These are phyloP conservation scores for Athrips mouffetella DNA, from an alignment of 2,888 invertebrate species.

Conservation along the genomic window DNA sequence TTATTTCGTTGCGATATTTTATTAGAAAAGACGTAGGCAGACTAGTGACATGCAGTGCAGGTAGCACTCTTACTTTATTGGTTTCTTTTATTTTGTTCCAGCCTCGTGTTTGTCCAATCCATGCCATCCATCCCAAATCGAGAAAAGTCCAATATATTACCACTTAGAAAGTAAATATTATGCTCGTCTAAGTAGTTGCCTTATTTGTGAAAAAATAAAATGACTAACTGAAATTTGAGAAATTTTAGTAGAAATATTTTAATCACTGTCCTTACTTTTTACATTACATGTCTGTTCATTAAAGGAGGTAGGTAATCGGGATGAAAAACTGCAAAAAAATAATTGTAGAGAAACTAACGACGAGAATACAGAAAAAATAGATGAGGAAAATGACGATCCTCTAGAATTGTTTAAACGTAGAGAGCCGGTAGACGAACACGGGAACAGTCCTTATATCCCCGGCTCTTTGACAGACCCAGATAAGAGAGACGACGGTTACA, in stretches of 20 bases:
- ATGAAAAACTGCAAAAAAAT: slow-evolving; percentile 23
- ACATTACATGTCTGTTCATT: slow-evolving; percentile 68
- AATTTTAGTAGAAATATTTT: not conserved
- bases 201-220: no score
- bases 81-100: slow-evolving; percentile 54
- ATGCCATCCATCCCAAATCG: slow-evolving; percentile 39
- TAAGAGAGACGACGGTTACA: slow-evolving; percentile 67
- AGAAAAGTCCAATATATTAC: slow-evolving; percentile 21
- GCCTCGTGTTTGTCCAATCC: slow-evolving; percentile 55
- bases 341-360: slow-evolving; percentile 24
- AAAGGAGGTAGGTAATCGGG: slow-evolving; percentile 48
- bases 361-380: slow-evolving; percentile 21
- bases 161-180: no score
- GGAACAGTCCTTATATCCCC: slow-evolving; percentile 72
- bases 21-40: no score
- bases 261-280: not conserved
- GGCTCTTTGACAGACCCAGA: slow-evolving; percentile 76
- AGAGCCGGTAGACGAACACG: slow-evolving; percentile 52
- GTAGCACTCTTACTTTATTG: slow-evolving; percentile 8
- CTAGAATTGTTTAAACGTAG: slow-evolving; percentile 48
- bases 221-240: not conserved
- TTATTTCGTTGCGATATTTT: no score
- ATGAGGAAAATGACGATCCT: slow-evolving; percentile 40
- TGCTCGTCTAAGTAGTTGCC: no score
- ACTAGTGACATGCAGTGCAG: no score